These are phyloP conservation scores for Limonius californicus DNA, from an alignment of 1,140 invertebrate species.

Conservation along the genomic window DNA sequence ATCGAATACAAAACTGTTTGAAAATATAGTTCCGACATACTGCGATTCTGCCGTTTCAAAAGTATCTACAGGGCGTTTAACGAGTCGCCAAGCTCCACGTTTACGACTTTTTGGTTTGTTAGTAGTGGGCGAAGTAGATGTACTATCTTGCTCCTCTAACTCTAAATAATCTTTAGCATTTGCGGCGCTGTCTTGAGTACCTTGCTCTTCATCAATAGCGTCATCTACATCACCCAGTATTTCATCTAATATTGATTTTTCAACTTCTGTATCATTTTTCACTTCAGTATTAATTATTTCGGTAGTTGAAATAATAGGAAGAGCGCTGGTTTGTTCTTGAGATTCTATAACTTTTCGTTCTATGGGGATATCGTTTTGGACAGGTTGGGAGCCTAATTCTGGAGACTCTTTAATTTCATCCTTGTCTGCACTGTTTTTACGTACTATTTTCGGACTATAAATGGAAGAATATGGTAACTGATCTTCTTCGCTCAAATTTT, in stretches of 20 bases:
- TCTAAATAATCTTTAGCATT: constrained; percentile 20
- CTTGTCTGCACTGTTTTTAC: not conserved
- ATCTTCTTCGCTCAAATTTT: constrained; percentile 33
- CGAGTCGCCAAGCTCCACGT: constrained; percentile 62
- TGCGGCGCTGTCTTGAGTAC: no score
- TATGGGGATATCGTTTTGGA: not conserved
- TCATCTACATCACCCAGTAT: not conserved
- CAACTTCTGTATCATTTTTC: constrained; percentile 3
- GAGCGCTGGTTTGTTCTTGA: not conserved
- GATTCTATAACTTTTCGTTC: not conserved
- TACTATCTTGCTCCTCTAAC: constrained; percentile 9
- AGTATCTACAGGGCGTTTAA: constrained; percentile 58
- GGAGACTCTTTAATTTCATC: not conserved
- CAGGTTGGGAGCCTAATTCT: no score
- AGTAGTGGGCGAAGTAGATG: not conserved
- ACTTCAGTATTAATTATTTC: not conserved
- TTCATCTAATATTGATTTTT: constrained; percentile 15
- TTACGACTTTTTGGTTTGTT: constrained; percentile 35
- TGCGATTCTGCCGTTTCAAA: constrained; percentile 69
- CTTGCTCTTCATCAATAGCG: constrained; percentile 27
- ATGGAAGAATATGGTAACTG: constrained; percentile 39
- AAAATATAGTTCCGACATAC: constrained; percentile 38
- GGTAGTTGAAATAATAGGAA: not conserved
- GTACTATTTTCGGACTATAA: not conserved
- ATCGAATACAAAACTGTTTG: constrained; percentile 14